Conservation (phyloP, 2,888 invertebrate species). For the Sphaerophoria taeniata region DNA sequence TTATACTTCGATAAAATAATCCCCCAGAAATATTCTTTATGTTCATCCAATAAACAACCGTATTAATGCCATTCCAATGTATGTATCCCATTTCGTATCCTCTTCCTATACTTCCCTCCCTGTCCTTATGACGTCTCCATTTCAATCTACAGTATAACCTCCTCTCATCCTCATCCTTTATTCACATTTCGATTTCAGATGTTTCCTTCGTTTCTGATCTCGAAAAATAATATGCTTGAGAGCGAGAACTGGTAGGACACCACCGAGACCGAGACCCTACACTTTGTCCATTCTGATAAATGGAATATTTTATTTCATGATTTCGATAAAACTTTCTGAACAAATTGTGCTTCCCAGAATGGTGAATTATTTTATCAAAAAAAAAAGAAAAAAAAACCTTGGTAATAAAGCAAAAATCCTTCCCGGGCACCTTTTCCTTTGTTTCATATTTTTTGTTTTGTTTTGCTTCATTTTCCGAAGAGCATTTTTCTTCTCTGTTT, state of each 20-base stretch:
- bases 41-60: slow-evolving; percentile 66
- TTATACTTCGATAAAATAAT: slow-evolving; percentile 66
- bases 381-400: not conserved
- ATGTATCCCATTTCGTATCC: not conserved
- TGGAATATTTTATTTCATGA: slow-evolving; percentile 65
- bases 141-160: not conserved
- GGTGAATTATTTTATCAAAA: slow-evolving; percentile 3
- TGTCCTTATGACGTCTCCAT: not conserved
- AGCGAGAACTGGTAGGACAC: slow-evolving; percentile 11
- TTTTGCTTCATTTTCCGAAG: not conserved
- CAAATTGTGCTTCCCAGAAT: slow-evolving; percentile 43
- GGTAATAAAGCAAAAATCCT: slow-evolving; percentile 31
- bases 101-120: not conserved
- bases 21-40: slow-evolving; percentile 53
- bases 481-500: slow-evolving; percentile 31
- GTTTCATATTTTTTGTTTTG: not conserved
- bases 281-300: slow-evolving; percentile 44
- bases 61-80: slow-evolving; percentile 44
- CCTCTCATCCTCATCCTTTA: slow-evolving; percentile 38
- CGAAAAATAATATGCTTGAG: not conserved
- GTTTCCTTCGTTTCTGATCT: not conserved
- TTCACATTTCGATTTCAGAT: slow-evolving; percentile 66
- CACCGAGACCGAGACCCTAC: slow-evolving; percentile 9
- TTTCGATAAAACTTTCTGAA: slow-evolving; percentile 66
- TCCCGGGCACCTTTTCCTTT: not conserved